Conservation (phyloP, 2,797 vertebrate genomes). For the Protonibea diacanthus region DNA sequence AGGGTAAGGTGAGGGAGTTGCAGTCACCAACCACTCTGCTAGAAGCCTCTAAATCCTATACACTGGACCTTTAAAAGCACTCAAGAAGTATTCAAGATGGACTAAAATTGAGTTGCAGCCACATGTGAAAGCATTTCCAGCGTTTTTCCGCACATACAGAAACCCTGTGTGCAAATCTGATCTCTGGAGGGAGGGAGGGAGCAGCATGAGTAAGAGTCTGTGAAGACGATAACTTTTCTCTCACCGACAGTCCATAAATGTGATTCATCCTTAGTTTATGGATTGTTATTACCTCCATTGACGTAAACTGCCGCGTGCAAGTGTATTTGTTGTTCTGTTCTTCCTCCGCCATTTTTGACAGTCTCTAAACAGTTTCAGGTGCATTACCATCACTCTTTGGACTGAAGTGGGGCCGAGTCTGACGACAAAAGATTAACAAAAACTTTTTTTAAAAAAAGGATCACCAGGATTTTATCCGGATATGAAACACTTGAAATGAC, state of each 20-base stretch:
- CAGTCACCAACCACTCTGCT: too few relatives aligned
- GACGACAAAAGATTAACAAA: background rate
- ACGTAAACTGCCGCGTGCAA: background rate
- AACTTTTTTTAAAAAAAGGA: background rate
- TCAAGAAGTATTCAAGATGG: background rate
- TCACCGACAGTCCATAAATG: background rate
- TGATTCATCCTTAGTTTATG: background rate
- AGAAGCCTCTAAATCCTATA: too few relatives aligned
- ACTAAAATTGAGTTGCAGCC: background rate
- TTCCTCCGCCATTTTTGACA: background rate
- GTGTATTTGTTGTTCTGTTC: background rate
- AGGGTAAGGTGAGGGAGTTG: too few relatives aligned
- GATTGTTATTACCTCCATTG: background rate
- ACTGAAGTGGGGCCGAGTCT: background rate
- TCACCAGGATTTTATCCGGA: background rate
- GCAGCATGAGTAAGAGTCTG: background rate
- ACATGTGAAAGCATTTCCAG: background rate
- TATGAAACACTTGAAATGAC: background rate
- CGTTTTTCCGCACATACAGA: too few relatives aligned
- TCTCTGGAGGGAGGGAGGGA: background rate
- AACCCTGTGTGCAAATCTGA: background rate
- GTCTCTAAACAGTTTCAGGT: too few relatives aligned
- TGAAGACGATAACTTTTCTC: too few relatives aligned
- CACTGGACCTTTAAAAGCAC: background rate
- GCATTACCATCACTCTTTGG: too few relatives aligned